Percentiles rank a stretch among this genome's conserved stretches.
These are phyloP conservation scores for Regulus satrapa DNA, from an alignment of 2,113 vertebrate species.

Conservation along the genomic window DNA sequence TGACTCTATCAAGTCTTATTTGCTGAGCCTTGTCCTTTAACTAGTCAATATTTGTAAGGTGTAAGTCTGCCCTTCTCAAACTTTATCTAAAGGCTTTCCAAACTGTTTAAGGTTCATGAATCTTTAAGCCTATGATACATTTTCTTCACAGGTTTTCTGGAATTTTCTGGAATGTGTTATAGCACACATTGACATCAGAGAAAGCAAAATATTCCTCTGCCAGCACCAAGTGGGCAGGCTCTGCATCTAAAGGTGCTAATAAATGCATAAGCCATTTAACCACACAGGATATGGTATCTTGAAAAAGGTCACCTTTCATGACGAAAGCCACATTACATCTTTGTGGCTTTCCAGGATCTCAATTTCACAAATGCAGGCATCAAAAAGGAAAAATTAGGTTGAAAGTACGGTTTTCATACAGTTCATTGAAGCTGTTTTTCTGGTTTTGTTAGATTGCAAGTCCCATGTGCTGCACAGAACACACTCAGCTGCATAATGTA, in stretches of 20 bases:
- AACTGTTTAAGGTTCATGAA: background rate
- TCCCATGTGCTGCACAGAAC: background rate
- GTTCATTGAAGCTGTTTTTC: background rate
- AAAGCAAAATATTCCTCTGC: background rate
- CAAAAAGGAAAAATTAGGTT: background rate
- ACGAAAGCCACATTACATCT: background rate
- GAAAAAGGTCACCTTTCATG: background rate
- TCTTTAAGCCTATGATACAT: background rate
- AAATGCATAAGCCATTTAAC: background rate
- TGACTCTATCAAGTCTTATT: background rate
- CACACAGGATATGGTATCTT: background rate
- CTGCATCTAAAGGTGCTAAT: background rate
- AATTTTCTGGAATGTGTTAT: background rate
- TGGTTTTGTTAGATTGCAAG: background rate
- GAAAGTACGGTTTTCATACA: background rate
- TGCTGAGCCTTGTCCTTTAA: constrained; percentile 6
- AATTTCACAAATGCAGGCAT: background rate
- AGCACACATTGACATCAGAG: background rate
- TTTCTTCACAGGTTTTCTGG: background rate
- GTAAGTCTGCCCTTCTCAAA: background rate
- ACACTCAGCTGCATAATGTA: background rate
- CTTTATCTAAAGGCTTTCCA: background rate
- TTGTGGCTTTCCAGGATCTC: background rate
- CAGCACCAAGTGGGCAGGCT: background rate
- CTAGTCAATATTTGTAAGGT: constrained; percentile 29